These are phyloP conservation scores for Sphaerodactylus townsendi DNA, from an alignment of 2,113 vertebrate genomes.

Conservation along the genomic window DNA sequence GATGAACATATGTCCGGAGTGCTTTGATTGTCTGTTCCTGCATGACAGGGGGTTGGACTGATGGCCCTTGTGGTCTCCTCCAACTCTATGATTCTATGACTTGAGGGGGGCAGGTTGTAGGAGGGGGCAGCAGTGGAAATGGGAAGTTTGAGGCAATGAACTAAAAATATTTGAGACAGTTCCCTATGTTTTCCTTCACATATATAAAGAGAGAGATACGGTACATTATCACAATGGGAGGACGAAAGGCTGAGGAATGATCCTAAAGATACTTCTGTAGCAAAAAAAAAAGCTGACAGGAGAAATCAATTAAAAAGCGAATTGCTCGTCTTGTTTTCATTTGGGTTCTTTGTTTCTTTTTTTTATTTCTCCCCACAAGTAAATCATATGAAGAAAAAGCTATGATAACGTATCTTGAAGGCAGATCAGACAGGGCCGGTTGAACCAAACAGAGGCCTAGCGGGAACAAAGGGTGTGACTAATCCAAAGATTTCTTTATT, in stretches of 20 bases:
- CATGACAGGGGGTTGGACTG: too few relatives aligned
- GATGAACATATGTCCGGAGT: too few relatives aligned
- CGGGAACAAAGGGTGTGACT: not conserved
- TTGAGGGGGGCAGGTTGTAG: too few relatives aligned
- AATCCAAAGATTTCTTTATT: conserved; percentile 46
- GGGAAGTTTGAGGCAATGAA: not conserved
- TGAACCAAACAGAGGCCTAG: conserved; percentile 25
- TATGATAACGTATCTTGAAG: conserved; percentile 54
- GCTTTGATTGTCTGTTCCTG: too few relatives aligned
- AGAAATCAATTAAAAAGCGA: conserved; percentile 66
- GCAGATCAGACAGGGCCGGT: conserved; percentile 40
- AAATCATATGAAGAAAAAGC: conserved; percentile 54
- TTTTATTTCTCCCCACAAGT: conserved; percentile 19
- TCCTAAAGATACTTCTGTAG: conserved; percentile 67
- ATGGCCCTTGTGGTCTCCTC: too few relatives aligned
- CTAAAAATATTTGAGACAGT: not conserved
- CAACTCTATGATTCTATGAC: too few relatives aligned
- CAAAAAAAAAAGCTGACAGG: conserved; percentile 55
- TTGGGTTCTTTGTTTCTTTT: not conserved
- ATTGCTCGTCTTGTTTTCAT: conserved; percentile 52
- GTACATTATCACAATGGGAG: conserved; percentile 39
- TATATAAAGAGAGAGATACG: not conserved
- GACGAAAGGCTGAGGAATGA: conserved; percentile 43
- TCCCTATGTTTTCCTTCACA: not conserved
- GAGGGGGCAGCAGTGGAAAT: too few relatives aligned